Conservation (phyloP, 2,113 vertebrate species). For the Nerophis ophidion region DNA sequence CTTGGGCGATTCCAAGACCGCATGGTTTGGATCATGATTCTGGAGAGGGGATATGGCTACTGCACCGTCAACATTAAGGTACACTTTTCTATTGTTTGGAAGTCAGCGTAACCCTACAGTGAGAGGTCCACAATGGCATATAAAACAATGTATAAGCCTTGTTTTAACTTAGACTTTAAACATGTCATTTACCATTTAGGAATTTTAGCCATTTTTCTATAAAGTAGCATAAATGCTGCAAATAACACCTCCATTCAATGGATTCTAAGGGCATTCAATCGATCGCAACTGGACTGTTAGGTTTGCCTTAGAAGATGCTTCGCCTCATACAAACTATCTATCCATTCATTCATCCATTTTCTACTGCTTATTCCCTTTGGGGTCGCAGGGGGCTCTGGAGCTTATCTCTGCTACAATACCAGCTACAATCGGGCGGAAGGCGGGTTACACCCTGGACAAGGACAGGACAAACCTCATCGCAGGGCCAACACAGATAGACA, state of each 20-base stretch:
- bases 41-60: constrained; percentile 91
- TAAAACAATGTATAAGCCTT: neutral
- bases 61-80: constrained; percentile 97
- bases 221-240: neutral
- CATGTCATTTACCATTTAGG: neutral
- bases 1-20: constrained; percentile 94
- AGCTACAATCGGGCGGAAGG: too few relatives aligned
- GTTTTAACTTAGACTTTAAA: neutral
- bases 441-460: too few relatives aligned
- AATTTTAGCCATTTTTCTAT: neutral
- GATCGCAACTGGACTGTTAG: too few relatives aligned
- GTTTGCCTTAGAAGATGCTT: too few relatives aligned
- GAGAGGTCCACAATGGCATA: neutral
- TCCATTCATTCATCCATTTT: too few relatives aligned
- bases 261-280: neutral
- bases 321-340: too few relatives aligned
- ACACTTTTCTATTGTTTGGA: constrained; percentile 18
- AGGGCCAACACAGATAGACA: too few relatives aligned
- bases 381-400: too few relatives aligned
- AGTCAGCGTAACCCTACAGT: neutral
- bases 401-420: too few relatives aligned
- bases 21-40: constrained; percentile 89
- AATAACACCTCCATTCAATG: neutral
- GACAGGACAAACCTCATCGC: too few relatives aligned
- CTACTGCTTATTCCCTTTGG: too few relatives aligned